A percentile compares a stretch with the other conserved stretches of the same genome.
Conservation (phyloP, 1,140 invertebrate species). For the Parapsyche elsis region DNA sequence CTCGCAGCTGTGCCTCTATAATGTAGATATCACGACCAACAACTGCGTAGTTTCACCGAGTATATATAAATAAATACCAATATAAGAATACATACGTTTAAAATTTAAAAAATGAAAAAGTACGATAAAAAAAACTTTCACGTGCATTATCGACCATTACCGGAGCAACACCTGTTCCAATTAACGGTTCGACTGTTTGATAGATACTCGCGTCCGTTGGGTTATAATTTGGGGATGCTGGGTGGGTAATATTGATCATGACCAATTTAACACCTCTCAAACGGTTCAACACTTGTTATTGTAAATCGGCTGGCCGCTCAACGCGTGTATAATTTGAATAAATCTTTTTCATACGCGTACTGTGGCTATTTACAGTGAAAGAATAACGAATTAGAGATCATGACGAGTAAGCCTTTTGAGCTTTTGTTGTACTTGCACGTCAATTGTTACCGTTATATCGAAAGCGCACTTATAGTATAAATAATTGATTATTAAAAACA, state of each 20-base stretch:
- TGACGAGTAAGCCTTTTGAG: too few relatives aligned
- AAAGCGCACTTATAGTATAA: too few relatives aligned
- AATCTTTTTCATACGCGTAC: background rate
- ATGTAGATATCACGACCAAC: slow-evolving; percentile 46
- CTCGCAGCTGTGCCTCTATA: slow-evolving; percentile 34
- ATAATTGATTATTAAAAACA: too few relatives aligned
- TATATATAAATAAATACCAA: background rate
- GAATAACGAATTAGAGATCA: too few relatives aligned
- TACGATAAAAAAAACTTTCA: too few relatives aligned
- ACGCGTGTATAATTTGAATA: slow-evolving; percentile 12
- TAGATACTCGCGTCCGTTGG: background rate
- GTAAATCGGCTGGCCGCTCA: background rate
- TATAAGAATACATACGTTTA: background rate
- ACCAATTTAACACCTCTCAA: slow-evolving; percentile 39
- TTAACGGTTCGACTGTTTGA: background rate
- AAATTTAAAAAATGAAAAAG: background rate
- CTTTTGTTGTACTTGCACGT: background rate
- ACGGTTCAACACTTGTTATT: slow-evolving; percentile 16
- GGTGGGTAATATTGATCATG: slow-evolving; percentile 12
- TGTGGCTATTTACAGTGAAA: background rate
- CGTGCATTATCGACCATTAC: too few relatives aligned
- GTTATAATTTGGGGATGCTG: slow-evolving; percentile 35
- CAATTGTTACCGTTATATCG: background rate
- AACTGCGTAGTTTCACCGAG: slow-evolving; percentile 30
- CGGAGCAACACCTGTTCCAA: background rate